Conservation (phyloP, 2,113 vertebrate species). For the Muscicapa adusta region DNA sequence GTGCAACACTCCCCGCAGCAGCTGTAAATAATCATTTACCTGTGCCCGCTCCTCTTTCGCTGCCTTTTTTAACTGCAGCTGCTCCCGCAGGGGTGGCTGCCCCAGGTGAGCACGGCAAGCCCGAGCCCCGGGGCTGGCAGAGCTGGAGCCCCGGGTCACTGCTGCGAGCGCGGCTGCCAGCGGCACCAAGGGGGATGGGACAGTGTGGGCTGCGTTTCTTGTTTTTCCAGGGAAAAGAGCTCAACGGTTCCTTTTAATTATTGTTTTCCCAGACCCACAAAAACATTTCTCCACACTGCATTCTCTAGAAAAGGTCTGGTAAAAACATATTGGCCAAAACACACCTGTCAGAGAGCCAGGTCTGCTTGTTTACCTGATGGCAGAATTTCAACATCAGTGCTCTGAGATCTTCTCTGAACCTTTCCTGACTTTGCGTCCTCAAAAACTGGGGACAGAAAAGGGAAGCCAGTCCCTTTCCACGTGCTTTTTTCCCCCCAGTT, state of each 20-base stretch:
- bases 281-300: neutral
- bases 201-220: neutral
- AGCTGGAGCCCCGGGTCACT: neutral
- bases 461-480: neutral
- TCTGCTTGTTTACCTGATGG: neutral
- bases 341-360: neutral
- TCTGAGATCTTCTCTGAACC: neutral
- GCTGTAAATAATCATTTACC: constrained; percentile 65
- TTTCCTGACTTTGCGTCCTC: neutral
- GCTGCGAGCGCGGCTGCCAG: neutral
- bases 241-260: constrained; percentile 31
- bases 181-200: constrained; percentile 11
- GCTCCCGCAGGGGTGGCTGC: neutral
- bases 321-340: neutral
- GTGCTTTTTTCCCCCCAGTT: neutral
- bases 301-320: constrained; percentile 20
- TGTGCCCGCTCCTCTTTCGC: neutral
- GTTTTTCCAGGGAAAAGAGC: constrained; percentile 31
- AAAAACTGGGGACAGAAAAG: neutral
- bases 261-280: neutral
- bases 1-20: neutral
- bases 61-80: neutral
- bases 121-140: neutral
- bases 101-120: neutral
- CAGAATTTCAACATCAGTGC: neutral